Base-by-base conservation (phyloP, 2,113 vertebrate genomes). In the Chaetops frenatus region DNA sequence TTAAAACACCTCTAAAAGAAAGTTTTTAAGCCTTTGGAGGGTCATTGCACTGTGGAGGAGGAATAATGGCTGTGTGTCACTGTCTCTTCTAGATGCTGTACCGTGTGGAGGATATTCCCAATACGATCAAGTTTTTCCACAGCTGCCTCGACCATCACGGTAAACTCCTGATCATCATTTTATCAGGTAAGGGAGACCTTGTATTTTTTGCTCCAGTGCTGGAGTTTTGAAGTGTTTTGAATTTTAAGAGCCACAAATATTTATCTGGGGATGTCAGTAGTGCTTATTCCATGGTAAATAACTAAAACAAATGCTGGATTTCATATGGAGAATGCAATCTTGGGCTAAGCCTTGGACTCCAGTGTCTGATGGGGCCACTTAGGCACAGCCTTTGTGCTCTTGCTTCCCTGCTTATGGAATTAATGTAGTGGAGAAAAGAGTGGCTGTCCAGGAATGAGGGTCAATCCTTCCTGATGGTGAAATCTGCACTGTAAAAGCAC, bases 111-210 rank as follows among this genome's bases (percentile, higher is more conserved):
- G 91, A 98, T 95, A 95, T 97, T 74, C 65, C 62, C 33, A 91
- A 54, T n/a, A 97, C 96, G 12, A 96, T 98, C 88, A 98, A 96
- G 81, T 98, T 98, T 97, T 98, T 98, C 95, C 98, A 98, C 82
- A 98, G 94, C 88, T 97, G 97, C 42, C 97, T 98, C 1, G 91
- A 97, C 71, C 88, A 91, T 33, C 97, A 97, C 1, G 98, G 98
- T 73, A 98, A 94, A 81, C 96, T 98, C 38, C 95, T 98, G 95
- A 98, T 98, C 73, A 95, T 98, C 35, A 62, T 98, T 87, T 95
- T 98, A 93, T 89, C 96, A 96, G 97, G 98, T 98, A 82, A 95
- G 78, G 44, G 20, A 17, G 5, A 21, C 6, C 4, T 83, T 69
- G 38, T 31, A 18, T 17, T 61, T 65, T 80, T 76, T 20, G 3